These are phyloP conservation scores for Ptychobarbus kaznakovi DNA, from an alignment of 2,797 vertebrate species.

Conservation along the genomic window DNA sequence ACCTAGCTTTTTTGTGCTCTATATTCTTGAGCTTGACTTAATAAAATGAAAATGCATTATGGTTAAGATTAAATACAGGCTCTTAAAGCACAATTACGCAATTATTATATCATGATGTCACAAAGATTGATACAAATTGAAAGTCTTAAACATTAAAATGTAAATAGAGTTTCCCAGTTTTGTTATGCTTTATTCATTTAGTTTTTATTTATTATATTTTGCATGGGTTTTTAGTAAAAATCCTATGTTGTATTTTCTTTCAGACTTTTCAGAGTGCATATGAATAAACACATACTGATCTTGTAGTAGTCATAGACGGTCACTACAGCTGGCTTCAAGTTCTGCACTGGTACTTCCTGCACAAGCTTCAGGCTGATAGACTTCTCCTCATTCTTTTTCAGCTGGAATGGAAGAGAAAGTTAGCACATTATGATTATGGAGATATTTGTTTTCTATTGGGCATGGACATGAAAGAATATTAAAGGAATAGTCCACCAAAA, in stretches of 20 bases:
- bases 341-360: constrained; percentile 69
- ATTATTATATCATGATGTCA: no score
- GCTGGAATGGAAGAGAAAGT: constrained; percentile 61
- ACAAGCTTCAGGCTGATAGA: constrained; percentile 62
- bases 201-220: no score
- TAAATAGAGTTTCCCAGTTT: neutral
- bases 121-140: no score
- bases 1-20: no score
- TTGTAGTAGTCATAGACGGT: constrained; percentile 82
- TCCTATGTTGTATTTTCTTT: neutral
- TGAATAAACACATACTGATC: constrained; percentile 47
- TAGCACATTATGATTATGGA: neutral
- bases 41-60: neutral
- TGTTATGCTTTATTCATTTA: no score
- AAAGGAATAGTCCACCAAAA: no score
- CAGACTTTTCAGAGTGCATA: neutral
- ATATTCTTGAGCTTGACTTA: neutral
- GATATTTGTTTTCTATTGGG: no score
- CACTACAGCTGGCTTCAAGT: constrained; percentile 76
- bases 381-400: constrained; percentile 61
- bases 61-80: neutral
- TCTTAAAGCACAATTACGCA: no score
- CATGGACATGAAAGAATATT: no score
- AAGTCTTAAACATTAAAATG: no score
- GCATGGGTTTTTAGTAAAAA: no score